These are phyloP conservation scores for Aelia acuminata DNA, from an alignment of 2,888 invertebrate genomes.

Conservation along the genomic window DNA sequence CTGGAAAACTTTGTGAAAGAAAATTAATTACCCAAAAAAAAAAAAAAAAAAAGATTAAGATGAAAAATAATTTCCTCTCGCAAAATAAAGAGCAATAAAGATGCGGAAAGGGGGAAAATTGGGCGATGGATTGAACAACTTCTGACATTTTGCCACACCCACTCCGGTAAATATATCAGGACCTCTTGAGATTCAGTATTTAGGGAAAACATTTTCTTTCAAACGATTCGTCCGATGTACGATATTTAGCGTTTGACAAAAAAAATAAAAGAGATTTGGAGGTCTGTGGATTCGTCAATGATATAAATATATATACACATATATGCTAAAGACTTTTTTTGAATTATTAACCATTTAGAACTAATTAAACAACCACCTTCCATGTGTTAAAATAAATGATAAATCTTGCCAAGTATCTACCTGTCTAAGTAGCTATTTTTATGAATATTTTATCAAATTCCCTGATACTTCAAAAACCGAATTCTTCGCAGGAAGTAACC, in stretches of 20 bases:
- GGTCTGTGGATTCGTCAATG: no score
- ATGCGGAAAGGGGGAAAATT: neutral
- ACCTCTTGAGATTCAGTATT: neutral
- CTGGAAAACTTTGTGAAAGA: slow-evolving; percentile 47
- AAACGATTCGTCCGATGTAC: neutral
- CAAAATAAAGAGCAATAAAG: neutral
- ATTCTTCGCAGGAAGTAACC: no score
- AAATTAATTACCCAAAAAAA: slow-evolving; percentile 37
- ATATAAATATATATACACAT: no score
- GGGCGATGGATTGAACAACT: slow-evolving; percentile 1
- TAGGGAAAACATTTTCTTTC: neutral
- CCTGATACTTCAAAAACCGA: no score
- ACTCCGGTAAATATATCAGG: neutral
- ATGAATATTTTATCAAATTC: no score
- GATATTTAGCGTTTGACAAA: neutral
- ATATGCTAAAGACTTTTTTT: no score
- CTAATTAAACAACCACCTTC: no score
- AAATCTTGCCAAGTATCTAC: no score
- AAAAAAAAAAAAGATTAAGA: neutral
- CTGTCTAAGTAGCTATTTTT: no score
- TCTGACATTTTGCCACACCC: neutral
- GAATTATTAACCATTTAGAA: no score
- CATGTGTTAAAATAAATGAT: no score
- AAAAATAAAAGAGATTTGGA: no score
- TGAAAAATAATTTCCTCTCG: neutral